Base-by-base conservation (phyloP, 2,113 vertebrate species). In the Brienomyrus longianalis region DNA sequence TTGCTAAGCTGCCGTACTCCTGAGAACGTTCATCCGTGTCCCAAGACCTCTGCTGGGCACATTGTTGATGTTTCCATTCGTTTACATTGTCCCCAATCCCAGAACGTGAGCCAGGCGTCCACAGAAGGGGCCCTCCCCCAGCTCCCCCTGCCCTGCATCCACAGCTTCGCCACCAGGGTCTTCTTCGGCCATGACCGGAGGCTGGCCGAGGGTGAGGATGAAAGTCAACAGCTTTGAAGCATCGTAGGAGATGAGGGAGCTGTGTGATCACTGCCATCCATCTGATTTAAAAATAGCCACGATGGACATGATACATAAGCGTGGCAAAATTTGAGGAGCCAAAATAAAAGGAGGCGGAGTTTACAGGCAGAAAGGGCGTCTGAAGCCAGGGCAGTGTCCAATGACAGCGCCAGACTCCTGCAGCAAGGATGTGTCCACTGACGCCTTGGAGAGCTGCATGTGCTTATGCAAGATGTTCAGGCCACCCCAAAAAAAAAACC, bases 131-230 rank as follows among this genome's bases (percentile, higher is more conserved):
- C 94, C 83, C 95, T 98, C 45, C 97, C 97, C 6, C 97, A 98
- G 91, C 97, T 99, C 92, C 98, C 98, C 52, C 96, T 99, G 77
- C 98, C 98, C 0, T 98, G 96, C 88, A 97, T 99, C 94, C 96
- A 97, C 91, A 97, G 96, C 91, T 95, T 97, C 87, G 96, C 96
- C 90, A 99, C 98, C 0, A 95, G 98, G 0, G 96, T 99, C 89
- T 99, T 99, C 95, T 99, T 99, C 62, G 98, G 98, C 66, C 98
- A 98, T 13, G 97, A 99, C 91, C 96, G 97, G 91, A 95, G 97
- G 92, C 98, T 97, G 52, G 97, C 98, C 88, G 97, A 99, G 95
- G 98, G 98, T 99, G 93, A 94, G 45, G 51, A n/a, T 51, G 43
- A n/a, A 50, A 85, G 83, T 51, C n/a, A 1, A n/a, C 15, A 23